phyloP scores from a whole-genome alignment of 2,888 invertebrate species.

The Lamellibrachia satsuma region DNA sequence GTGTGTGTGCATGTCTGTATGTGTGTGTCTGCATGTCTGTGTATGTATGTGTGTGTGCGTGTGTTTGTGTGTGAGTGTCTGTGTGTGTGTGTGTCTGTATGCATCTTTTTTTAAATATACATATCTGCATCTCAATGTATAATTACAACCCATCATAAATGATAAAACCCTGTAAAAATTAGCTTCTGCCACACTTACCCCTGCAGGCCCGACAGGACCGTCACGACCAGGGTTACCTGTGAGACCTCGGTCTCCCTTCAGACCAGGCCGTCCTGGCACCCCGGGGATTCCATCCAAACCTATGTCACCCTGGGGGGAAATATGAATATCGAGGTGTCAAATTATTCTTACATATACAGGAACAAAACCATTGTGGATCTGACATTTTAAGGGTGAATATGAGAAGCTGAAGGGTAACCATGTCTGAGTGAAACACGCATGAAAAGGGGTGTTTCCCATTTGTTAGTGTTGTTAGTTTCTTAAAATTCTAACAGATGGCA shows the following conservation, averaged over 20 bases:
- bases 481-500: no score
- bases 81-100: no score
- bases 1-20: no score
- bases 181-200: constrained; percentile 23
- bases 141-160: no score
- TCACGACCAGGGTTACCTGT: constrained; percentile 20
- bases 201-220: constrained; percentile 30
- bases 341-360: neutral
- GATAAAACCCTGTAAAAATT: neutral
- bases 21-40: no score
- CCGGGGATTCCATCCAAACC: constrained; percentile 42
- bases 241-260: constrained; percentile 38
- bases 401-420: neutral
- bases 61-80: no score
- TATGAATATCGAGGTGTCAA: neutral
- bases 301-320: constrained; percentile 27
- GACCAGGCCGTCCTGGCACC: constrained; percentile 37
- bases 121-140: no score
- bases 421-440: no score
- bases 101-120: no score
- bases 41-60: no score
- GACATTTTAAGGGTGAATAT: neutral
- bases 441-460: no score
- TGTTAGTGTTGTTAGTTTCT: no score
- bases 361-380: neutral